Evolutionary conservation across 2,888 invertebrate species (phyloP), one percentile per base, ranked within the genome.

Genomic region (Helicoverpa assulta): DNA sequence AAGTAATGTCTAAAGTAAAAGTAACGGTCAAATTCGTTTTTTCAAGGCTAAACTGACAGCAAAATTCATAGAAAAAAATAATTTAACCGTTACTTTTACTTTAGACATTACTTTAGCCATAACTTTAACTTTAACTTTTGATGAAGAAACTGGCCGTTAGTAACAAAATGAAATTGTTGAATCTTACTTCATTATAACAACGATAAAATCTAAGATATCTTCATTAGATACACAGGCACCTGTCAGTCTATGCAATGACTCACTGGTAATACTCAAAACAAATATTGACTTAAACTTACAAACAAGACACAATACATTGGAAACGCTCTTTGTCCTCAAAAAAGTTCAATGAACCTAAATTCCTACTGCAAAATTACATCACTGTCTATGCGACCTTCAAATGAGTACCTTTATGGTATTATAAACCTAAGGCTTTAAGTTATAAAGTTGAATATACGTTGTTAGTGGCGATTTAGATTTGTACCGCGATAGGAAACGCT

Each of bases 331-430:
- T 68, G 85, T 70, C 72, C 83, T 78, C 78, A 54, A 82, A 78
- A 84, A 65, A 59, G 88, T 86, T 84, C 85, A 84, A 72, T 55
- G 84, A 73, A 29, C 83, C 63, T 54, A 75, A 80, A 82, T 78
- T 78, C 79, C 74, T 10, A 81, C 80, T 68, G 76, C 78, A 78
- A 70, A 70, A 77, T 89, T 89, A 88, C 88, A 86, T 88, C 87
- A 87, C 73, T 61, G 61, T 67, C 66, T 71, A 67, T 29, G 65
- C 75, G 86, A 83, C 87, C 85, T 86, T 87, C 85, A 76, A 60
- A n/a, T 33, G 19, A 8, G 33, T 33, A 10, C 51, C 58, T 58
- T 19, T 50, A 73, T 63, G 16, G 56, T 69, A 82, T 73, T 75
- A 73, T 76, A 55, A 5, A 73, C 78, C 77, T 76, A 81, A 68